Percentiles rank a stretch among this genome's conserved stretches.
Conservation (phyloP, 2,888 invertebrate genomes). For the Nomada goodeniana region DNA sequence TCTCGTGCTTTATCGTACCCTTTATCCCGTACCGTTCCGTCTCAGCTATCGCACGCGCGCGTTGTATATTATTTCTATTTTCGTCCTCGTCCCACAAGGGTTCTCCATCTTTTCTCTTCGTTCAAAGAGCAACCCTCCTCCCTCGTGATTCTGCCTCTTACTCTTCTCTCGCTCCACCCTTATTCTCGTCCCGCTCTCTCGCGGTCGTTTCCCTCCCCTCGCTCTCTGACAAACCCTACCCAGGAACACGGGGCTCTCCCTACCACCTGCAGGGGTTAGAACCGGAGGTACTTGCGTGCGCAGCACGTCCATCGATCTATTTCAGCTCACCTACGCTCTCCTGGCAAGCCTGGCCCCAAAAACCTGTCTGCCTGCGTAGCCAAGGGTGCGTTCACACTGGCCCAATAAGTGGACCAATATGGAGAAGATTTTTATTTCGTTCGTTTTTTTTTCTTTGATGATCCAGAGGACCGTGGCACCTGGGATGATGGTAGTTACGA, state of each 20-base stretch:
- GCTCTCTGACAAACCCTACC: constrained; percentile 59
- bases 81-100: background rate
- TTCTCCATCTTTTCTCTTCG: background rate
- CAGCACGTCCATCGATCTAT: constrained; percentile 78
- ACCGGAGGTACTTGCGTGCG: constrained; percentile 77
- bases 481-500: constrained; percentile 10
- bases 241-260: constrained; percentile 60
- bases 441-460: background rate
- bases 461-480: constrained; percentile 10
- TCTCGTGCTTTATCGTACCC: background rate
- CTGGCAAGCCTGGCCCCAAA: constrained; percentile 65
- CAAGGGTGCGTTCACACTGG: constrained; percentile 60
- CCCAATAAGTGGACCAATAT: constrained; percentile 20
- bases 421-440: constrained; percentile 16
- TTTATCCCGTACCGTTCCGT: background rate
- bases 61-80: background rate
- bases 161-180: constrained; percentile 15
- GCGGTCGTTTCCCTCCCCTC: constrained; percentile 37
- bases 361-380: constrained; percentile 47
- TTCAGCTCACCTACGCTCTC: constrained; percentile 74
- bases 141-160: constrained; percentile 9
- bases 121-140: background rate
- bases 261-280: constrained; percentile 66
- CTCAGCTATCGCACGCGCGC: no score
- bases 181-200: constrained; percentile 14